Evolutionary conservation across 2,113 vertebrate genomes (phyloP).

Genomic region (Verasper variegatus): DNA sequence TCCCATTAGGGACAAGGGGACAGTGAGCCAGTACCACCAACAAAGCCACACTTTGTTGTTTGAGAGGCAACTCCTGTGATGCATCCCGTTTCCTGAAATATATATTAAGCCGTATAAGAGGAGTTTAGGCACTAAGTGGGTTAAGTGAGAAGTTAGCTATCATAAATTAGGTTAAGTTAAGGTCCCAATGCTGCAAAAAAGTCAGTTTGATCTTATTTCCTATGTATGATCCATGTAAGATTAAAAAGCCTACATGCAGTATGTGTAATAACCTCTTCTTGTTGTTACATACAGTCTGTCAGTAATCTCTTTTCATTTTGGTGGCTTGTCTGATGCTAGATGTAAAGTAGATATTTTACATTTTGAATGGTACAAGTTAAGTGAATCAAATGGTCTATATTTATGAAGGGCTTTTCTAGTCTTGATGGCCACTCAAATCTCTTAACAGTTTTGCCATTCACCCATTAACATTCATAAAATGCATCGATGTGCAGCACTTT

Average conservation of each 20-base stretch:
- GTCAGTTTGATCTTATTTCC: too few species aligned
- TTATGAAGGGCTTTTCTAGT: not conserved
- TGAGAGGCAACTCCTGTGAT: conserved; percentile 21
- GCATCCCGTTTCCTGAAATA: not conserved
- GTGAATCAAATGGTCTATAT: not conserved
- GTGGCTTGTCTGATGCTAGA: too few species aligned
- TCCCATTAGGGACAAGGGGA: conserved; percentile 76
- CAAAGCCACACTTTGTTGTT: conserved; percentile 40
- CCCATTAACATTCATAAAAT: too few species aligned
- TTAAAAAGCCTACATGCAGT: too few species aligned
- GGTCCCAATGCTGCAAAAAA: too few species aligned
- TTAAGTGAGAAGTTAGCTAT: too few species aligned
- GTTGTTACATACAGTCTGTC: too few species aligned
- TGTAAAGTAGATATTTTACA: too few species aligned
- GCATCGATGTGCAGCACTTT: not conserved
- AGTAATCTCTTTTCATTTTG: too few species aligned
- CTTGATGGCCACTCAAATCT: not conserved
- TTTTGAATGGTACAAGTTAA: not conserved
- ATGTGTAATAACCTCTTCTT: too few species aligned
- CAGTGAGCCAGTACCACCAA: conserved; percentile 45
- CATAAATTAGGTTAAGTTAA: too few species aligned
- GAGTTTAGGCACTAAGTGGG: not conserved
- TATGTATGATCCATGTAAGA: too few species aligned
- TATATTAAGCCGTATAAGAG: not conserved
- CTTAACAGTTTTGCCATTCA: not conserved